Evolutionary conservation across 1,140 invertebrate genomes (phyloP), one percentile per base, ranked within the genome.

Genomic region (Muscidifurax raptorellus): DNA sequence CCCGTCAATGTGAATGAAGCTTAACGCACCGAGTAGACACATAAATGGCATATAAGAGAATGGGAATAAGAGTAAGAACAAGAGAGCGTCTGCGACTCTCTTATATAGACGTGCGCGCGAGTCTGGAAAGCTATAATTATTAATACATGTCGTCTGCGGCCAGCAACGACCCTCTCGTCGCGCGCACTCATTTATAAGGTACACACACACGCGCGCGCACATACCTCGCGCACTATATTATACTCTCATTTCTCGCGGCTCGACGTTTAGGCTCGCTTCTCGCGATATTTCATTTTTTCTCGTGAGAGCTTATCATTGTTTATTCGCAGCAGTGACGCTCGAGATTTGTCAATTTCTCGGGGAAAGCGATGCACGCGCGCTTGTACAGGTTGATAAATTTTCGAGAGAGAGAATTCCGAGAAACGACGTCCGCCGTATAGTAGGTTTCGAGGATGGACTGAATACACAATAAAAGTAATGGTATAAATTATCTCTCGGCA

Each of bases 61-160:
- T 10, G 52, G 15, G 30, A 77, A 18, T n/a, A 44, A 30, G 72
- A 75, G 71, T 12, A 25, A 52, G 59, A 59, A 83, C 25, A 30
- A 77, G 75, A 77, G 75, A 59, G 52, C 18, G 52, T 18, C 18
- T 59, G 52, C 0, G 52, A n/a, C n/a, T n/a, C 52, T 59, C 22
- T n/a, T 59, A n/a, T 7, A 7, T 22, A 59, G 44, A 9, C 64
- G 74, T 25, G 75, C 15, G 10, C 52, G 15, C 32, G 67, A 32
- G 72, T 76, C 75, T 87, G 87, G 90, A 92, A 91, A 91, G 91
- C 90, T 90, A 90, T 92, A 93, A 93, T 92, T 93, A 93, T 92
- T 93, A 92, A 91, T 91, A 91, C 89, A 89, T 89, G 92, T 92
- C 91, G 91, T 92, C 91, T 92, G 91, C 87, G 36, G 18, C 32